Percentiles rank a stretch among this genome's conserved stretches.
These are phyloP conservation scores for Tenthredo distinguenda DNA, from an alignment of 2,888 invertebrate species.

Conservation along the genomic window DNA sequence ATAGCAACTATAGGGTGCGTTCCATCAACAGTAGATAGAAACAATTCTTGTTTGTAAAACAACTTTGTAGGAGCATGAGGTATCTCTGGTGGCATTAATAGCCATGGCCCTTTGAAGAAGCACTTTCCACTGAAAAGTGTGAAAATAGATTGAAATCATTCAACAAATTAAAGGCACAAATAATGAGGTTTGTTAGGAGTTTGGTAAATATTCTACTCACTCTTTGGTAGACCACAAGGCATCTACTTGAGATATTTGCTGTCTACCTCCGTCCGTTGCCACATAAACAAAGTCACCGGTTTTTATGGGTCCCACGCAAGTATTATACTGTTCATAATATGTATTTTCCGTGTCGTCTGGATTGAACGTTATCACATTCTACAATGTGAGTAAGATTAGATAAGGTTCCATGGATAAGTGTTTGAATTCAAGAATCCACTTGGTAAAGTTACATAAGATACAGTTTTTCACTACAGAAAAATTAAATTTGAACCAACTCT, in stretches of 20 bases:
- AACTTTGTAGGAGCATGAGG: conserved; percentile 88
- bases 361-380: conserved; percentile 90
- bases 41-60: conserved; percentile 96
- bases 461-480: background rate
- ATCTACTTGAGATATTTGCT: conserved; percentile 95
- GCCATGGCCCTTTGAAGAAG: conserved; percentile 96
- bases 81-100: conserved; percentile 93
- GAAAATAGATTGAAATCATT: background rate
- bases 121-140: conserved; percentile 86
- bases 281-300: conserved; percentile 98
- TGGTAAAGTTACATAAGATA: conserved; percentile 24
- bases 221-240: conserved; percentile 95
- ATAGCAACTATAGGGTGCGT: conserved; percentile 94
- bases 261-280: conserved; percentile 93
- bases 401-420: conserved; percentile 46
- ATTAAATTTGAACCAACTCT: background rate
- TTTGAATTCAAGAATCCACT: conserved; percentile 42
- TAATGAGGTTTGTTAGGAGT: background rate
- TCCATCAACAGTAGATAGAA: conserved; percentile 94
- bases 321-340: conserved; percentile 96
- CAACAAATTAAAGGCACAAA: background rate
- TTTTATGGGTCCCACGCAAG: conserved; percentile 90
- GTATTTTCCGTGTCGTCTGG: conserved; percentile 88
- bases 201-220: conserved; percentile 80
- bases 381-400: conserved; percentile 63